These are phyloP conservation scores for Prunella fulvescens DNA, from an alignment of 2,113 vertebrate species.

Conservation along the genomic window DNA sequence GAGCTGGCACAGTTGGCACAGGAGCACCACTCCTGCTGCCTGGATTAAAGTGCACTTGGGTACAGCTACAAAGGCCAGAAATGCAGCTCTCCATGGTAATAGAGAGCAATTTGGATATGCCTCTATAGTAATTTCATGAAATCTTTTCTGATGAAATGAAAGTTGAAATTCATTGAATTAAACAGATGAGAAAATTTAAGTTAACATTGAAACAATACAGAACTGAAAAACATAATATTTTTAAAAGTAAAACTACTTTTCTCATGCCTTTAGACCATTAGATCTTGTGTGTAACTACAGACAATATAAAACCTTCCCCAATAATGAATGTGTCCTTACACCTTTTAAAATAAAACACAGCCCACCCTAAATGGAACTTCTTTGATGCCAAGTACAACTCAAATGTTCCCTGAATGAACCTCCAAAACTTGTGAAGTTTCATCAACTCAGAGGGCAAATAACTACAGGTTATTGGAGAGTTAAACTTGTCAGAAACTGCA, in stretches of 20 bases:
- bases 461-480: neutral
- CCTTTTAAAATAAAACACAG: neutral
- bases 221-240: neutral
- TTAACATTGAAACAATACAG: neutral
- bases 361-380: accelerated
- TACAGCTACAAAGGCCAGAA: neutral
- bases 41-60: neutral
- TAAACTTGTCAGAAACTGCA: neutral
- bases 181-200: neutral
- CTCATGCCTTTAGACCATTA: neutral
- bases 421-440: neutral
- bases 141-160: neutral
- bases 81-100: neutral
- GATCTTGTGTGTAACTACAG: neutral
- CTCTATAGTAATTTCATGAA: neutral
- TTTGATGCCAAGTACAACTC: accelerated
- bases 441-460: neutral
- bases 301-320: neutral
- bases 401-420: neutral
- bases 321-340: neutral
- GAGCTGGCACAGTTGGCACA: neutral
- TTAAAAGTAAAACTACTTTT: neutral
- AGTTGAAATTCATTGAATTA: neutral
- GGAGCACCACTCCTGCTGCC: neutral
- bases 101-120: neutral